Conservation (phyloP, 2,113 vertebrate genomes). For the Dicerorhinus sumatrensis region DNA sequence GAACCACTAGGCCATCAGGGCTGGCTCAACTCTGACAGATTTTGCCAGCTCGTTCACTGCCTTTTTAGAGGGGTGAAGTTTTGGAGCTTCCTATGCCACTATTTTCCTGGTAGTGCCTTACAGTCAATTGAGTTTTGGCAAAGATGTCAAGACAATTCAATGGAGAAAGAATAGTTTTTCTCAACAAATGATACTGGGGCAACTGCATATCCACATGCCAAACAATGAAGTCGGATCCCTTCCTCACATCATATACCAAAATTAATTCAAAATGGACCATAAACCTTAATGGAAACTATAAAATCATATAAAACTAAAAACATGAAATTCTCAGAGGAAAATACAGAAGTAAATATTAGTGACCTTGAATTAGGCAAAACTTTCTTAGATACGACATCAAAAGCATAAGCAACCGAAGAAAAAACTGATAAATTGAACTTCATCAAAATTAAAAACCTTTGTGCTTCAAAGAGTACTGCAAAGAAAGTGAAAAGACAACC, state of each 20-base stretch:
- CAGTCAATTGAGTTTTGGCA: background rate
- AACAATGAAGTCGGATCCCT: background rate
- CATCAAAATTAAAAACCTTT: background rate
- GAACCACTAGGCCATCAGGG: no score
- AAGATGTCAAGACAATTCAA: background rate
- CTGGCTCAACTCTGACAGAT: background rate
- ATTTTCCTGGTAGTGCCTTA: background rate
- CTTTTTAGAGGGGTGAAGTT: background rate
- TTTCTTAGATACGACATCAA: background rate
- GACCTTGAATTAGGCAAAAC: background rate
- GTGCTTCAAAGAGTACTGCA: background rate
- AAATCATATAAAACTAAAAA: background rate
- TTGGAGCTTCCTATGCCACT: background rate
- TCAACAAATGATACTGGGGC: background rate
- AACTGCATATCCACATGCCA: background rate
- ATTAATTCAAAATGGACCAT: background rate
- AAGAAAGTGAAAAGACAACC: background rate
- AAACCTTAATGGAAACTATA: background rate
- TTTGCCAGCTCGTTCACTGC: background rate
- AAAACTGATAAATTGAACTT: background rate
- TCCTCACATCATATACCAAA: background rate
- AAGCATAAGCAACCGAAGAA: background rate
- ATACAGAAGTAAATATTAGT: background rate
- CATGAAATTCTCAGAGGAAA: background rate
- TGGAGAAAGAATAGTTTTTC: background rate